A percentile compares a stretch with the other conserved stretches of the same genome.
Conservation (phyloP, 2,113 vertebrate genomes). For the Ginglymostoma cirratum region DNA sequence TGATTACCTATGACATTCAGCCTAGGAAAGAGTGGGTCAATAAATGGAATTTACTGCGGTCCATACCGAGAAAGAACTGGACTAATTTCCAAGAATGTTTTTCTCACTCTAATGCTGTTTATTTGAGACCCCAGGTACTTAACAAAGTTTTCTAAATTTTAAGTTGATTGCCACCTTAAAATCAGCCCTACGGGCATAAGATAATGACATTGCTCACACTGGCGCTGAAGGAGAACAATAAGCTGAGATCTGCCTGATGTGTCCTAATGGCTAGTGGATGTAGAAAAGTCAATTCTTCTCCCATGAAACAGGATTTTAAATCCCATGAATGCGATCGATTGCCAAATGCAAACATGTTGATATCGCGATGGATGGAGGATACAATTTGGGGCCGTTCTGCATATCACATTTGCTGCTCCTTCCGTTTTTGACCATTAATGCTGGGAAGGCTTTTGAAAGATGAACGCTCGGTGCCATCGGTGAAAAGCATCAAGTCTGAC, state of each 20-base stretch:
- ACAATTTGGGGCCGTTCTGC: background rate
- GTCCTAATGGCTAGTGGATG: background rate
- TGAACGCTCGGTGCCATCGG: background rate
- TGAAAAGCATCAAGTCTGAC: background rate
- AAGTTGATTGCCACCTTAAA: background rate
- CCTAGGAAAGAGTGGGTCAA: no score
- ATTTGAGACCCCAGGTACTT: background rate
- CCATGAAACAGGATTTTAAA: background rate
- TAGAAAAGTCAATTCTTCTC: background rate
- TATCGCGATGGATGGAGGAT: background rate
- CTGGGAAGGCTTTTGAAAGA: background rate
- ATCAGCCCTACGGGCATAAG: background rate
- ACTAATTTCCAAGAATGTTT: background rate
- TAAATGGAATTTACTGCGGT: constrained; percentile 19
- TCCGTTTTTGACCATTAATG: background rate
- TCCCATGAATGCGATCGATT: background rate
- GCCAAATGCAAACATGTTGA: background rate
- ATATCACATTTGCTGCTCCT: background rate
- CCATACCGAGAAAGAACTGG: background rate
- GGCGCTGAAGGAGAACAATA: background rate
- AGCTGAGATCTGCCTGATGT: background rate
- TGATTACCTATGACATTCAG: background rate
- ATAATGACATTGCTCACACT: background rate
- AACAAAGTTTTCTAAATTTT: background rate
- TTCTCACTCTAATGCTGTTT: background rate